Conservation (phyloP, 2,888 invertebrate species). For the Zygothrica quintamaculata region DNA sequence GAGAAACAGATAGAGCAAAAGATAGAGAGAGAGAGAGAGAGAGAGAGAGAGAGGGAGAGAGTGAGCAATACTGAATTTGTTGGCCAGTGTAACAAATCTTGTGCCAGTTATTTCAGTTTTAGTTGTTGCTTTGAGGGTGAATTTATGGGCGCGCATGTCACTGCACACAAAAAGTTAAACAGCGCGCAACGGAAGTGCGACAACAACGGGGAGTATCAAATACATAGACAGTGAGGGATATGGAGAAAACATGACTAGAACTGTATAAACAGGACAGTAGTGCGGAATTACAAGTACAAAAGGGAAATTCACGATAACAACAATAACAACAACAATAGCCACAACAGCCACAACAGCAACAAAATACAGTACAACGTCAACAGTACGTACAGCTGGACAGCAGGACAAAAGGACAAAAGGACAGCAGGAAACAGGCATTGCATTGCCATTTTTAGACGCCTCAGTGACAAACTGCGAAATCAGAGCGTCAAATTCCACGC, state of each 20-base stretch:
- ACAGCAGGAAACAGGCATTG: slow-evolving; percentile 68
- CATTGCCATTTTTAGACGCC: slow-evolving; percentile 58
- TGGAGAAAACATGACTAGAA: neutral
- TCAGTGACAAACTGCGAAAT: slow-evolving; percentile 59
- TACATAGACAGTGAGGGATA: neutral
- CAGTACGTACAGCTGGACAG: too few species aligned
- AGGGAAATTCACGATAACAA: too few species aligned
- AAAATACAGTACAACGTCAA: too few species aligned
- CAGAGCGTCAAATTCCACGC: slow-evolving; percentile 51
- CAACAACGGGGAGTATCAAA: slow-evolving; percentile 36
- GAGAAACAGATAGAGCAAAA: neutral
- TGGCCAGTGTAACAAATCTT: slow-evolving; percentile 67
- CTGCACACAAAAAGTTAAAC: slow-evolving; percentile 80
- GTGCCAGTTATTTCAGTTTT: slow-evolving; percentile 54
- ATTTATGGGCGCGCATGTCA: slow-evolving; percentile 76
- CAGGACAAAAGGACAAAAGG: too few species aligned
- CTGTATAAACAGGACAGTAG: slow-evolving; percentile 19
- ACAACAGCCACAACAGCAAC: too few species aligned
- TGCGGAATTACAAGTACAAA: neutral
- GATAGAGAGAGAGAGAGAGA: neutral
- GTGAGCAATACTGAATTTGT: slow-evolving; percentile 29
- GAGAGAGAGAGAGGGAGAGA: slow-evolving; percentile 2
- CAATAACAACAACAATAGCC: too few species aligned
- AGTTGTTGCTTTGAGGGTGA: slow-evolving; percentile 57
- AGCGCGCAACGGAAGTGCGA: slow-evolving; percentile 78